phyloP scores from a whole-genome alignment of 2,888 invertebrate species.

The Polydrusus cervinus region DNA sequence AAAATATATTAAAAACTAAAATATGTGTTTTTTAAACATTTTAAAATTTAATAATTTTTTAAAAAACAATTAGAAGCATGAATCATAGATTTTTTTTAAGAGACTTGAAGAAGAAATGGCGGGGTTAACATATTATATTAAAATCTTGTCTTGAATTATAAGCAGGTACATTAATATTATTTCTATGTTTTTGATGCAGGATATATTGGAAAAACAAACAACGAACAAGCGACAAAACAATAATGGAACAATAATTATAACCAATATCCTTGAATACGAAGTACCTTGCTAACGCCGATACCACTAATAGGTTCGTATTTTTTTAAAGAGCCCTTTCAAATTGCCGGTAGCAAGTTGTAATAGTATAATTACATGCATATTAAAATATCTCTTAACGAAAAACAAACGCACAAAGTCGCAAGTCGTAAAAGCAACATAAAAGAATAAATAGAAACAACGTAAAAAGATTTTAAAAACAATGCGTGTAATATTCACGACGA shows the following conservation, averaged over 20 bases:
- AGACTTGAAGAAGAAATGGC: too few species aligned
- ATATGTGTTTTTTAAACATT: too few species aligned
- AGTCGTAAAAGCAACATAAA: too few species aligned
- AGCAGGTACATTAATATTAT: too few species aligned
- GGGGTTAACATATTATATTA: too few species aligned
- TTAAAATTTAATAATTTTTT: too few species aligned
- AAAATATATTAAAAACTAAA: too few species aligned
- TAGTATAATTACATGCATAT: conserved; percentile 49
- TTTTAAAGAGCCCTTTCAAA: conserved; percentile 27
- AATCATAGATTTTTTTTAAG: too few species aligned
- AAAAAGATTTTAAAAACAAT: conserved; percentile 18
- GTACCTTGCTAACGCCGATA: conserved; percentile 18
- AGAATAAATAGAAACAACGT: conserved; percentile 32
- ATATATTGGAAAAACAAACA: neutral
- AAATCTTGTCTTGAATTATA: too few species aligned
- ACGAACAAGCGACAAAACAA: neutral
- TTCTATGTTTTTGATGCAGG: too few species aligned
- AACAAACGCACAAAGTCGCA: conserved; percentile 46
- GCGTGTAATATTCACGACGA: too few species aligned
- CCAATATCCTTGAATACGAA: conserved; percentile 32
- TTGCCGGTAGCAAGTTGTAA: conserved; percentile 46
- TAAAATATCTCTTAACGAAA: conserved; percentile 46
- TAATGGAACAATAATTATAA: conserved; percentile 23
- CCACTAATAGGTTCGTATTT: conserved; percentile 26
- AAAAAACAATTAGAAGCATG: too few species aligned